phyloP scores from a whole-genome alignment of 2,888 invertebrate species.

The Bunonema sp. region DNA sequence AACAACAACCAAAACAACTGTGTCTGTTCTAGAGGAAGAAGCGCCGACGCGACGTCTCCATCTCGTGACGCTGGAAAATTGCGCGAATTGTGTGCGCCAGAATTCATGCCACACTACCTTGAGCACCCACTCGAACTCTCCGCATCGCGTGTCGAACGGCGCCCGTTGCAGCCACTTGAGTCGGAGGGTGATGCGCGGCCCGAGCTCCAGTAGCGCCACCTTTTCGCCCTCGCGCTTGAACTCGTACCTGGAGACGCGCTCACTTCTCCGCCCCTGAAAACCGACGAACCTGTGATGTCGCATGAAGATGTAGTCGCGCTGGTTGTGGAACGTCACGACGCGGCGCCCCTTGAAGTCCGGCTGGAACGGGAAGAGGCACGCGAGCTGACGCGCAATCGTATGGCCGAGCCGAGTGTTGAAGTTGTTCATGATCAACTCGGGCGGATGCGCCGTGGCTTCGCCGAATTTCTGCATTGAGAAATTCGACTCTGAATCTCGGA shows the following conservation, averaged over 20 bases:
- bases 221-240: constrained; percentile 58
- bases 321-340: constrained; percentile 93
- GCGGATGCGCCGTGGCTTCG: constrained; percentile 70
- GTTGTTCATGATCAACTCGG: constrained; percentile 86
- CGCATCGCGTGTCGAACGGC: constrained; percentile 85
- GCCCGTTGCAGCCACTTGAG: constrained; percentile 83
- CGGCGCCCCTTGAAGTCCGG: constrained; percentile 83
- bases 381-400: constrained; percentile 62
- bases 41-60: constrained; percentile 78
- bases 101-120: constrained; percentile 42
- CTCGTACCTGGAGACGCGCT: constrained; percentile 57
- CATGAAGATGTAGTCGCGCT: constrained; percentile 94
- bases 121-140: constrained; percentile 84
- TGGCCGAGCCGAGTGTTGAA: constrained; percentile 83
- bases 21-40: constrained; percentile 62
- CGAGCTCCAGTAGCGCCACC: constrained; percentile 72
- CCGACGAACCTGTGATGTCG: constrained; percentile 70
- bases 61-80: constrained; percentile 67
- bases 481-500: no score
- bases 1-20: constrained; percentile 1
- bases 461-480: constrained; percentile 42
- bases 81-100: background rate
- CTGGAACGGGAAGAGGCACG: constrained; percentile 80
- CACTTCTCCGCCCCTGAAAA: background rate
- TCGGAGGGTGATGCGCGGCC: constrained; percentile 85